A percentile compares a stretch with the other conserved stretches of the same genome.
Conservation (phyloP, 2,888 invertebrate genomes). For the Ichneumon xanthorius region DNA sequence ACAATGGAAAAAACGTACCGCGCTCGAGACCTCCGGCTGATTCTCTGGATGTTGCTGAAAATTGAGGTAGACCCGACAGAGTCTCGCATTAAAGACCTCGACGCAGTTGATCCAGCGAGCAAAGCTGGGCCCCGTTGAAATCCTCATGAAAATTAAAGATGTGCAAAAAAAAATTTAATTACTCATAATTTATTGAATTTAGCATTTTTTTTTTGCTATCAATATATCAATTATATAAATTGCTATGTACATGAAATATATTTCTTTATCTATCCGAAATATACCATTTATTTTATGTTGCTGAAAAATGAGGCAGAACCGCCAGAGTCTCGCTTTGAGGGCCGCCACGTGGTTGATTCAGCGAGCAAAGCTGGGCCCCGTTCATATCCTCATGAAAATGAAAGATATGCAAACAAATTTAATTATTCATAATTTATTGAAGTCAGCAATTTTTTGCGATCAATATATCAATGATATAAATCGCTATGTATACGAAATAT, state of each 20-base stretch:
- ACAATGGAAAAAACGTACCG: slow-evolving; percentile 65
- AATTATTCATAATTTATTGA: background rate
- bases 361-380: slow-evolving; percentile 32
- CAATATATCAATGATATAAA: too few species aligned
- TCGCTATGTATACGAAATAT: too few species aligned
- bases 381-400: too few species aligned
- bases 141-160: too few species aligned
- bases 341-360: slow-evolving; percentile 37
- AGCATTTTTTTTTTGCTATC: too few species aligned
- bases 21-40: slow-evolving; percentile 24
- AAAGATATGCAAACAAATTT: too few species aligned
- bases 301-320: slow-evolving; percentile 38
- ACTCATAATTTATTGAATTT: background rate
- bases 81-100: slow-evolving; percentile 45
- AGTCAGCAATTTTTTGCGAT: too few species aligned
- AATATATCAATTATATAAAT: too few species aligned
- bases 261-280: too few species aligned
- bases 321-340: slow-evolving; percentile 46
- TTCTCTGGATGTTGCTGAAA: slow-evolving; percentile 8
- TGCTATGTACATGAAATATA: too few species aligned
- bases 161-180: background rate
- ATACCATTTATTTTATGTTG: background rate
- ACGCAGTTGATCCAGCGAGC: slow-evolving; percentile 38
- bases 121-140: slow-evolving; percentile 27
- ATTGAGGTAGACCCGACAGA: slow-evolving; percentile 29